Percentiles rank a stretch among this genome's conserved stretches.
These are phyloP conservation scores for Macrotrachela quadricornifera DNA, from an alignment of 1,140 invertebrate genomes.

Conservation along the genomic window DNA sequence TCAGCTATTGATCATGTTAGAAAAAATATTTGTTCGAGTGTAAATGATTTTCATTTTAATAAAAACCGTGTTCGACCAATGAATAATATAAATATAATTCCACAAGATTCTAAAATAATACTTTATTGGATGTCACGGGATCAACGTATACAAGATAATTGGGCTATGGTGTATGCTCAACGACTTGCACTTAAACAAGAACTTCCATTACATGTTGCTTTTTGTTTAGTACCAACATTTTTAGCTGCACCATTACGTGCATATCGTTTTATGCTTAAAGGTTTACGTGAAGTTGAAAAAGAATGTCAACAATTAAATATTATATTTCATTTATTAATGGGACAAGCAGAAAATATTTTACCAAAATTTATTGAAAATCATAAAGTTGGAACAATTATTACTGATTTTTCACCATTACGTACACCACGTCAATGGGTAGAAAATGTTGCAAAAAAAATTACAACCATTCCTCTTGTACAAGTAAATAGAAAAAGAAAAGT, in stretches of 20 bases:
- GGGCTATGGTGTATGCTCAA: conserved; percentile 66
- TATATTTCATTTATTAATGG: conserved; percentile 52
- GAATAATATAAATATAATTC: conserved; percentile 41
- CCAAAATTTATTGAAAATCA: conserved; percentile 46
- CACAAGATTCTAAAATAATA: conserved; percentile 41
- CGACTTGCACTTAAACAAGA: conserved; percentile 56
- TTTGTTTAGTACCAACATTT: conserved; percentile 56
- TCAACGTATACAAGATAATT: conserved; percentile 64
- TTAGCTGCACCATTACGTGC: conserved; percentile 60
- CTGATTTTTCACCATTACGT: conserved; percentile 58
- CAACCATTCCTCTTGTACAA: no score
- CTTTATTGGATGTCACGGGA: conserved; percentile 76
- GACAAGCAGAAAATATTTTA: conserved; percentile 45
- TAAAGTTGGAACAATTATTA: conserved; percentile 54
- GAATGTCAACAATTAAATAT: conserved; percentile 53
- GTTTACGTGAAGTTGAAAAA: conserved; percentile 19
- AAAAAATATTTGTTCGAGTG: neutral
- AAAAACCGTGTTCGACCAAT: conserved; percentile 53
- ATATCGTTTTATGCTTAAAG: conserved; percentile 53
- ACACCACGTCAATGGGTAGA: conserved; percentile 47
- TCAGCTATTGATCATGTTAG: no score
- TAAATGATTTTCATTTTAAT: conserved; percentile 51
- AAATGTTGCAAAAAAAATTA: conserved; percentile 9
- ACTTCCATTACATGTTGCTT: conserved; percentile 58
- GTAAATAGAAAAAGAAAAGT: conserved; percentile 15